These are phyloP conservation scores for Rhombomys opimus DNA, from an alignment of 2,113 vertebrate species.

Conservation along the genomic window DNA sequence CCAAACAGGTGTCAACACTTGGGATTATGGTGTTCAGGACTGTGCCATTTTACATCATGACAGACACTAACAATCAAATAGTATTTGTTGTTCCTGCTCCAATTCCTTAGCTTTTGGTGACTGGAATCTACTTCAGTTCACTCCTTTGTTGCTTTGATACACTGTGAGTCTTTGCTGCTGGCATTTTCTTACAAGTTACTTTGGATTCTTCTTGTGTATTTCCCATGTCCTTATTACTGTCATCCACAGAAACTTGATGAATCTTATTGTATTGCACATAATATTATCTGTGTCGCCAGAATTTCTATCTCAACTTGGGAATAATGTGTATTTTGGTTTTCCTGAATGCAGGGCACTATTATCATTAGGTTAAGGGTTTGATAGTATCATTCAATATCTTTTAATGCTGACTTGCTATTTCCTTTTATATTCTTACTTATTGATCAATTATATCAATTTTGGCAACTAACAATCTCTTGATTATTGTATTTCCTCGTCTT, in stretches of 20 bases:
- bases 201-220: background rate
- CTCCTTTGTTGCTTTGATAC: background rate
- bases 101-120: background rate
- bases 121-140: accelerated
- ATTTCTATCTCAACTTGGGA: background rate
- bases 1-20: too few species aligned
- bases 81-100: background rate
- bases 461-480: background rate
- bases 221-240: background rate
- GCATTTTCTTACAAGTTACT: background rate
- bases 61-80: background rate
- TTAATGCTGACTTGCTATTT: background rate
- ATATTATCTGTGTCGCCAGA: background rate
- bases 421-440: background rate
- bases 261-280: background rate
- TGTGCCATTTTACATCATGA: too few species aligned
- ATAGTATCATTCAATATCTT: background rate
- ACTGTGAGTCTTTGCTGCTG: background rate
- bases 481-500: background rate
- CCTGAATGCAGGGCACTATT: background rate
- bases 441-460: background rate
- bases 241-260: too few species aligned
- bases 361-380: background rate
- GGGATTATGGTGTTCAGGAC: background rate
- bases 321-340: background rate